Evolutionary conservation across 2,797 vertebrate genomes (phyloP), one percentile per base, ranked within the genome.

Genomic region (Acipenser transmontanus): DNA sequence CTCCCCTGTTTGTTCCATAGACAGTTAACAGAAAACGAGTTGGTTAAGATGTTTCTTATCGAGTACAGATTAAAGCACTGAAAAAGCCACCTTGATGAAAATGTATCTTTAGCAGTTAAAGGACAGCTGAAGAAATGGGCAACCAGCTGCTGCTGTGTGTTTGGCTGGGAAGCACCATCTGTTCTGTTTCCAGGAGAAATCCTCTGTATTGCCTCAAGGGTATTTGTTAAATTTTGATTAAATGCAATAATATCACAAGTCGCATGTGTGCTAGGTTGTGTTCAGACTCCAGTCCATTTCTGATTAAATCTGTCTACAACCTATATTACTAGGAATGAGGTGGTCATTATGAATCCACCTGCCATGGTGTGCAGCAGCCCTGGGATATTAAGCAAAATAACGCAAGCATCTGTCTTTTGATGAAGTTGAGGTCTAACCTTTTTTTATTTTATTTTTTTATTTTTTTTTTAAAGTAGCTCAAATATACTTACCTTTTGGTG

Each of bases 301-400:
- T 52, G 8, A 52, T 17, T 14, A 61, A 60, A 51, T 67, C 59
- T 62, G 66, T 62, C 14, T 52, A 48, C 50, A 50, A 51, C 60
- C 60, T n/a, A 56, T 52, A 47, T 68, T 68, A 50, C 66, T 13
- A 54, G 61, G 47, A 54, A 57, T 11, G 51, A n/a, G 50, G 50
- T 1, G 11, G 61, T 48, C 50, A 50, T 50, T 54, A 62, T 68
- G 62, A 68, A 68, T 62, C 66, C 61, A 68, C 61, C 20, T 68
- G 50, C 49, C 47, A 5, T 68, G 50, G 60, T 14, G 14, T 61
- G 59, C 34, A 1, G 9, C 11, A 14, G 6, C 34, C 14, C 59
- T 61, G 59, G 14, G 14, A 61, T n/a, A 61, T 61, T 61, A 61
- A 61, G 12, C 13, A 61, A 61, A 61, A 61, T 61, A 61, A 61